Evolutionary conservation across 2,888 invertebrate species (phyloP).

Genomic region (Pyrochroa serraticornis): DNA sequence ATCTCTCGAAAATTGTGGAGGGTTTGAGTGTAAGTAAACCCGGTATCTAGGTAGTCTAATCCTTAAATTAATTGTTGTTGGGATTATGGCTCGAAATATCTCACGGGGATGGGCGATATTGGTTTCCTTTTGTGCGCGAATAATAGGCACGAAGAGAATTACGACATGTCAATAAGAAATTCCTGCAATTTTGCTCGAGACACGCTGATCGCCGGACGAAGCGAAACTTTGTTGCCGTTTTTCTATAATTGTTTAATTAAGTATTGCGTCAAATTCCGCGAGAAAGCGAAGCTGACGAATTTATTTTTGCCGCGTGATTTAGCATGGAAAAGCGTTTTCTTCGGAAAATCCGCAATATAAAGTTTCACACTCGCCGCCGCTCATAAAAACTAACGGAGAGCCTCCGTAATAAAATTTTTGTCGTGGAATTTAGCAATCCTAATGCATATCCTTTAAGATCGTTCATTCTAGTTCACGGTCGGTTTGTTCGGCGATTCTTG

Average conservation of each 20-base stretch:
- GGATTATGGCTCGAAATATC: slow-evolving; percentile 15
- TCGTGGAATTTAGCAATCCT: slow-evolving; percentile 39
- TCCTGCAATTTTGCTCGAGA: slow-evolving; percentile 3
- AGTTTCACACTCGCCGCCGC: slow-evolving; percentile 16
- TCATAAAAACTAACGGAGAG: slow-evolving; percentile 6
- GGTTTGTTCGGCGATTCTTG: slow-evolving; percentile 35
- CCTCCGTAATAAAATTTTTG: slow-evolving; percentile 44
- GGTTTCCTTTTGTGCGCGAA: slow-evolving; percentile 5
- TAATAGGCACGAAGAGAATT: not conserved
- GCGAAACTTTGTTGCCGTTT: too few relatives aligned
- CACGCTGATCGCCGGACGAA: too few relatives aligned
- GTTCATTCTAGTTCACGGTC: slow-evolving; percentile 48
- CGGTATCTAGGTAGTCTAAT: slow-evolving; percentile 3
- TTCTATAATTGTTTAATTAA: too few relatives aligned
- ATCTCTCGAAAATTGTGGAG: too few relatives aligned
- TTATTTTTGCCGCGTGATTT: too few relatives aligned
- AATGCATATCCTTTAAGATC: slow-evolving; percentile 43
- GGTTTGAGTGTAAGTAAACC: not conserved
- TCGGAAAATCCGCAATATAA: slow-evolving; percentile 14
- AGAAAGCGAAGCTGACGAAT: too few relatives aligned
- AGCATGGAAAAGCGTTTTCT: not conserved
- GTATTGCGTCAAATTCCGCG: too few relatives aligned
- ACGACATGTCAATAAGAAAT: slow-evolving; percentile 5
- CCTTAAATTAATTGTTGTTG: slow-evolving; percentile 14
- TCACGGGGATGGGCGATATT: slow-evolving; percentile 3